A percentile compares a stretch with the other conserved stretches of the same genome.
These are phyloP conservation scores for Montipora sp. DNA, from an alignment of 64 coral and sea anemone genomes.

Conservation along the genomic window DNA sequence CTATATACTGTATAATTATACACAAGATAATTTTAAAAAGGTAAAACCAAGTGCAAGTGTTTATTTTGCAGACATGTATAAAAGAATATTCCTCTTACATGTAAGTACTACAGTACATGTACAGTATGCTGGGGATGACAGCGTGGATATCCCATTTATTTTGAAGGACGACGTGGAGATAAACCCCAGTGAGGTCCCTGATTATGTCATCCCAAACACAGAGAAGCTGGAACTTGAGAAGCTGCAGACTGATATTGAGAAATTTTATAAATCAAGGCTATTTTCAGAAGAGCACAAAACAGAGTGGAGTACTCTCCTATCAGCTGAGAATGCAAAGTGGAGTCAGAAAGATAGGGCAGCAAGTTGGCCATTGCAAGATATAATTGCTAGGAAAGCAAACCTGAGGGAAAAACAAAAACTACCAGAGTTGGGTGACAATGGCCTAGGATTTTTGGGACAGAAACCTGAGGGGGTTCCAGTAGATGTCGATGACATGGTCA, in stretches of 20 bases:
- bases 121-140: too few species aligned
- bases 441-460: constrained; percentile 13
- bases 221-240: constrained; percentile 28
- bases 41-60: too few species aligned
- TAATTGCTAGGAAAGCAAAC: neutral
- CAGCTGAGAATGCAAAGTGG: neutral
- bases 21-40: too few species aligned
- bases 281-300: constrained; percentile 4
- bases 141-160: neutral
- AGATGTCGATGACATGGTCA: constrained; percentile 35
- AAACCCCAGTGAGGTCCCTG: constrained; percentile 10
- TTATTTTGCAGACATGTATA: too few species aligned
- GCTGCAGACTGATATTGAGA: constrained; percentile 48
- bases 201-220: constrained; percentile 23
- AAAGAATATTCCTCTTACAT: too few species aligned
- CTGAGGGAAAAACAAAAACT: neutral
- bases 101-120: too few species aligned
- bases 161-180: neutral
- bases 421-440: neutral
- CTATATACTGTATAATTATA: too few species aligned
- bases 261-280: constrained; percentile 38
- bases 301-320: constrained; percentile 10
- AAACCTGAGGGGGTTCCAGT: constrained; percentile 13
- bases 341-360: neutral
- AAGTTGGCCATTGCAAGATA: constrained; percentile 26